Conservation (phyloP, 2,888 invertebrate genomes). For the Uloborus plumipes region DNA sequence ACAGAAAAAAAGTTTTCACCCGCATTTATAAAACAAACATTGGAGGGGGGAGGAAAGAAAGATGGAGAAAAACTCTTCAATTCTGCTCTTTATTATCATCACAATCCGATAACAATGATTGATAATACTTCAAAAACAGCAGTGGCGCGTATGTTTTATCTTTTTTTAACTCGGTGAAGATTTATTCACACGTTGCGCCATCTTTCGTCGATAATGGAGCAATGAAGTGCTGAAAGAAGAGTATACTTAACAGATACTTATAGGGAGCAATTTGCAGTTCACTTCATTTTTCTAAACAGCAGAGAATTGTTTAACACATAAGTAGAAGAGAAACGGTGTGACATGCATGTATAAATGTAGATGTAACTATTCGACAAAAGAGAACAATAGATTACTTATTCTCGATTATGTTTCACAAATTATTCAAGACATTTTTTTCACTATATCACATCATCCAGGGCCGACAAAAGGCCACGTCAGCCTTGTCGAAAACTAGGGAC, state of each 20-base stretch:
- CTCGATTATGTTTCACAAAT: too few relatives aligned
- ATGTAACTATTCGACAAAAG: too few relatives aligned
- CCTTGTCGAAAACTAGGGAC: too few relatives aligned
- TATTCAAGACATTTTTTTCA: too few relatives aligned
- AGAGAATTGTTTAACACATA: not conserved
- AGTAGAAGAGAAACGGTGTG: too few relatives aligned
- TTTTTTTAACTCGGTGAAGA: not conserved
- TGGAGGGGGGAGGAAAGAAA: not conserved
- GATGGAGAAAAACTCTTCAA: constrained; percentile 15
- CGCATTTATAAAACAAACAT: too few relatives aligned
- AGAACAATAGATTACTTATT: too few relatives aligned
- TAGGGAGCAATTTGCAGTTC: not conserved
- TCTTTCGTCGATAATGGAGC: constrained; percentile 2
- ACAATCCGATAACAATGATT: constrained; percentile 39
- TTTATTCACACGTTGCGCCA: constrained; percentile 10
- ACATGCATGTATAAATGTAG: too few relatives aligned
- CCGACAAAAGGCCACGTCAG: too few relatives aligned
- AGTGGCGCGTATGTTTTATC: not conserved
- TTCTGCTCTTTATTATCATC: constrained; percentile 15
- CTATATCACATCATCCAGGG: too few relatives aligned
- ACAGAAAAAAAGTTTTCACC: not conserved
- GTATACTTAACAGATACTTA: not conserved
- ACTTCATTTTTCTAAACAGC: not conserved
- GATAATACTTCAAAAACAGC: constrained; percentile 30
- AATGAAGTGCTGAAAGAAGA: not conserved